Evolutionary conservation across 2,113 vertebrate genomes (phyloP), one percentile per base, ranked within the genome.

Genomic region (Fregetta grallaria): DNA sequence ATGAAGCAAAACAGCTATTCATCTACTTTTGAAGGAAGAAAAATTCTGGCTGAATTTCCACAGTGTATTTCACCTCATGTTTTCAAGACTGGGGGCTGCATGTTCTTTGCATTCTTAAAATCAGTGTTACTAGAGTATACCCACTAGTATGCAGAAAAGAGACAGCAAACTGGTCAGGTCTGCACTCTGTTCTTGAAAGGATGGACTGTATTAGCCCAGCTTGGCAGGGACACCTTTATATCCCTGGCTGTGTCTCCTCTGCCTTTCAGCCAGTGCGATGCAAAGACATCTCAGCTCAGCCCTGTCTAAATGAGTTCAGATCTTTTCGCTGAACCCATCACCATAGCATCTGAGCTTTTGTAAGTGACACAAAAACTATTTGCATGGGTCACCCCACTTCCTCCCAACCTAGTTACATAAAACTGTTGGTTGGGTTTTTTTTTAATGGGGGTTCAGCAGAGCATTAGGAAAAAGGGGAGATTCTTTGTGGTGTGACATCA

Each of bases 341-440:
- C 89, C 66, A 13, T 3, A 79, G 86, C 59, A 18, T 90, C 66
- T 58, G 70, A 94, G 80, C 87, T 67, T 97, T 94, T 96, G 86
- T 92, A 74, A 89, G 66, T 4, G 65, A 56, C 96, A 95, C 94
- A 96, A 93, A 96, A 96, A 85, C 70, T 84, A 65, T 82, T 90
- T 68, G 93, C 94, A 88, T 94, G 93, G 96, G 92, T 97, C 91
- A 94, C 94, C 95, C 95, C 91, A 86, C 89, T 96, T 95, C 96
- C 94, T 95, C 92, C 53, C 94, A 38, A 29, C 74, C 74, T 78
- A 70, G 27, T 86, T 86, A 75, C 58, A 32, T 13, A 29, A 78
- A 94, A 90, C 70, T 71, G 59, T 25, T 15, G n/a, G n/a, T 38
- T 38, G 38, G 38, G 8, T 36, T 18, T 81, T 32, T 81, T 94